Evolutionary conservation across 2,888 invertebrate species (phyloP).

Genomic region (Myopa testacea): DNA sequence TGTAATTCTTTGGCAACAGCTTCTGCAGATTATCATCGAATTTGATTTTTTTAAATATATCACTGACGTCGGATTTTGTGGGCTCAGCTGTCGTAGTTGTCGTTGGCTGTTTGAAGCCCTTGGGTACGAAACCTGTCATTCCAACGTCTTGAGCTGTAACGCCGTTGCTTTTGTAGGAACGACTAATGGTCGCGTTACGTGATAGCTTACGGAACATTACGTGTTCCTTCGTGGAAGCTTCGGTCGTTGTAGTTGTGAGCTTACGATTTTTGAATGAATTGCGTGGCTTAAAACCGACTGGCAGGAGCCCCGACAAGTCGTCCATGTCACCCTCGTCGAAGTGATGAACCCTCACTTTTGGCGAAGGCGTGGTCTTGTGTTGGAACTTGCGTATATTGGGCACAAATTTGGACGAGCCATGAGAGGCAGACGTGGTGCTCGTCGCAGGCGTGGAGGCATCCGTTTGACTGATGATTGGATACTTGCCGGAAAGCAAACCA

Average conservation of each 20-base stretch:
- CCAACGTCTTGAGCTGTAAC: slow-evolving; percentile 71
- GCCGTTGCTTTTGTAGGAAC: slow-evolving; percentile 73
- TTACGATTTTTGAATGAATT: slow-evolving; percentile 71
- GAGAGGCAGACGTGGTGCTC: slow-evolving; percentile 54
- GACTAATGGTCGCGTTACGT: slow-evolving; percentile 65
- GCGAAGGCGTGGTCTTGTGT: slow-evolving; percentile 67
- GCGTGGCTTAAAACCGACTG: slow-evolving; percentile 74
- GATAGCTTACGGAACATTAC: slow-evolving; percentile 53
- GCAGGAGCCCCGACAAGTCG: slow-evolving; percentile 73
- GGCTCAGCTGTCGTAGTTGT: slow-evolving; percentile 45
- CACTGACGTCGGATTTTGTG: slow-evolving; percentile 52
- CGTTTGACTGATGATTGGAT: slow-evolving; percentile 78
- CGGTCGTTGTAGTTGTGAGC: slow-evolving; percentile 58
- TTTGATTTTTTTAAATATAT: slow-evolving; percentile 60
- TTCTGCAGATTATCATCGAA: slow-evolving; percentile 65
- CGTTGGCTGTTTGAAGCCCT: slow-evolving; percentile 72
- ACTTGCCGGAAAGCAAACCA: slow-evolving; percentile 79
- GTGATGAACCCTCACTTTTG: slow-evolving; percentile 63
- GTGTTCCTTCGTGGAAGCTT: slow-evolving; percentile 50
- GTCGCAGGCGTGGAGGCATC: slow-evolving; percentile 64
- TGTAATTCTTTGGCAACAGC: slow-evolving; percentile 72
- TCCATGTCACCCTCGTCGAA: slow-evolving; percentile 69
- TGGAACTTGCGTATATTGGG: slow-evolving; percentile 77
- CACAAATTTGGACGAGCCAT: slow-evolving; percentile 71
- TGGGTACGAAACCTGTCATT: slow-evolving; percentile 70